Percentiles rank a stretch among this genome's conserved stretches.
These are phyloP conservation scores for Labia minor DNA, from an alignment of 2,888 invertebrate species.

Conservation along the genomic window DNA sequence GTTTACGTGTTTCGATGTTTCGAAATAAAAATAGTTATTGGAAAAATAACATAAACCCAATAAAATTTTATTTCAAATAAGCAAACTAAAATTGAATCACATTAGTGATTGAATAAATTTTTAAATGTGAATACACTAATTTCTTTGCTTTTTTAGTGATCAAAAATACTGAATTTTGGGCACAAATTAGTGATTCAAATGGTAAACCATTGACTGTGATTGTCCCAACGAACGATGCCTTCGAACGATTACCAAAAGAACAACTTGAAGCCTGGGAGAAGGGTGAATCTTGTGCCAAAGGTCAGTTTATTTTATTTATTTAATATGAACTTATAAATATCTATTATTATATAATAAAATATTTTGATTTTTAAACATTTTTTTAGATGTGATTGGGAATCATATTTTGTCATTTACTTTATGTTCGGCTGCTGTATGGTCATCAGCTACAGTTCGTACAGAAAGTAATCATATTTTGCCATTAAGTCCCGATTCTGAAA, in stretches of 20 bases:
- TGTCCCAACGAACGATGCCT: slow-evolving; percentile 56
- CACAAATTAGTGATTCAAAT: background rate
- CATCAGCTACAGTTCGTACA: slow-evolving; percentile 41
- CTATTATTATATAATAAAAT: background rate
- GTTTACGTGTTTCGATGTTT: too few relatives aligned
- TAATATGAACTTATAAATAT: background rate
- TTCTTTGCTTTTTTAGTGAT: too few relatives aligned
- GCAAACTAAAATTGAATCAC: too few relatives aligned
- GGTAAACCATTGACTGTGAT: slow-evolving; percentile 41
- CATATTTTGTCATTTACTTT: slow-evolving; percentile 57
- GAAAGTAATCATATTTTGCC: slow-evolving; percentile 39
- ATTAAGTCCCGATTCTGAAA: slow-evolving; percentile 32
- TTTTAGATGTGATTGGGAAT: slow-evolving; percentile 51
- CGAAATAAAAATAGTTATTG: too few relatives aligned
- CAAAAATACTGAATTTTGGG: background rate
- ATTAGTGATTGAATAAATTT: too few relatives aligned
- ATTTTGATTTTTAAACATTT: slow-evolving; percentile 21
- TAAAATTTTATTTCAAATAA: too few relatives aligned
- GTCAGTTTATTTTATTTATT: slow-evolving; percentile 37
- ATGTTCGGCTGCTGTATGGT: slow-evolving; percentile 50
- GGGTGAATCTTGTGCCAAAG: slow-evolving; percentile 48
- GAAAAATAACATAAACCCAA: too few relatives aligned
- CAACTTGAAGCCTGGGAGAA: slow-evolving; percentile 24
- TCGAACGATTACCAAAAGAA: slow-evolving; percentile 41
- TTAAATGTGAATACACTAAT: too few relatives aligned